Percentiles rank a stretch among this genome's conserved stretches.
These are phyloP conservation scores for Silurus asotus DNA, from an alignment of 2,113 vertebrate genomes.

Conservation along the genomic window DNA sequence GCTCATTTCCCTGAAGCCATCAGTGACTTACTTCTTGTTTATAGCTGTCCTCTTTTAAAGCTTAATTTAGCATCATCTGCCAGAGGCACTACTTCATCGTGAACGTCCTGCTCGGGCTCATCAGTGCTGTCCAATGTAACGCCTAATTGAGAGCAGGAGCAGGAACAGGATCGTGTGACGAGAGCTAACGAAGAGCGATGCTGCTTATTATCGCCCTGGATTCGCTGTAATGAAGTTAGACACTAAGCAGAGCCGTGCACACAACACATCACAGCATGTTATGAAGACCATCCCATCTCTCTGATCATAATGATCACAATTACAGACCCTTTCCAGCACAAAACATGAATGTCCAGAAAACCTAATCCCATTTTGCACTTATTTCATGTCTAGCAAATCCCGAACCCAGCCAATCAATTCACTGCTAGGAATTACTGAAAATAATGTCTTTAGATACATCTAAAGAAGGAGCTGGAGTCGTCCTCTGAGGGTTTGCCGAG, in stretches of 20 bases:
- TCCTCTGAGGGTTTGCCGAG: conserved; percentile 14
- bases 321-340: background rate
- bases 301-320: background rate
- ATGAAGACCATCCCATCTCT: background rate
- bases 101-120: background rate
- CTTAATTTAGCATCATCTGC: conserved; percentile 4
- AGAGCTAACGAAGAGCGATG: conserved; percentile 25
- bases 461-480: background rate
- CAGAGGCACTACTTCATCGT: background rate
- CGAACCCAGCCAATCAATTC: background rate
- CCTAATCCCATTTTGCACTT: background rate
- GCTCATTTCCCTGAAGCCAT: background rate
- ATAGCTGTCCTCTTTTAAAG: background rate
- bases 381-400: background rate
- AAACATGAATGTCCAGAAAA: background rate
- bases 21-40: background rate
- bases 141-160: conserved; percentile 23
- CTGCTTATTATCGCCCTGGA: conserved; percentile 9
- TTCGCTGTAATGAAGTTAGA: conserved; percentile 37
- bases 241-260: background rate
- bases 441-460: background rate
- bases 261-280: background rate
- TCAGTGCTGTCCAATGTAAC: conserved; percentile 10
- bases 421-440: background rate
- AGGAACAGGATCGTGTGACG: conserved; percentile 9